Evolutionary conservation across 2,797 vertebrate genomes (phyloP), one percentile per base, ranked within the genome.

Genomic region (Micromesistius poutassou): DNA sequence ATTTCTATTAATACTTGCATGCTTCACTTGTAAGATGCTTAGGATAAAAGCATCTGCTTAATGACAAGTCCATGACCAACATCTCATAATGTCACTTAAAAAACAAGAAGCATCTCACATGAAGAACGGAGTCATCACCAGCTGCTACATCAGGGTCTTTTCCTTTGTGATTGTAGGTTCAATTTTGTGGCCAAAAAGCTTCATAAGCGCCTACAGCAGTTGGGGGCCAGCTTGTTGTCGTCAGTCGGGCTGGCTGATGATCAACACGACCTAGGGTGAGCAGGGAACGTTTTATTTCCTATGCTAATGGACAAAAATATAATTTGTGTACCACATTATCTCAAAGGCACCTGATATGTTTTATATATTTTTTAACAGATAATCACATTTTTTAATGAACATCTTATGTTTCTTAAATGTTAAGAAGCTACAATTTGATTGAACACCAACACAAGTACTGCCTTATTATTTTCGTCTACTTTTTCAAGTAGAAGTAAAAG

Each of bases 121-220:
- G 62, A 28, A 68, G 62, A 50, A 62, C 31, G 14, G 68, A 71
- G 25, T 71, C 70, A 33, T 33, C 16, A 10, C 30, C 6, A 71
- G 19, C 68, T 30, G 25, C 46, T 50, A 50, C 55, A 62, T 28
- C 62, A 28, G 5, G n/a, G 25, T 28, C n/a, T 68, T 68, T 68
- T 68, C 25, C 3, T 5, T 66, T 84, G 79, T 30, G 36, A 75
- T 74, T 74, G 0, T 33, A 99, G 98, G 92, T 99, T 98, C 87
- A 99, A 99, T 82, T 99, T 98, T 30, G 85, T 99, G 72, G 97
- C 96, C 0, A 99, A 99, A 93, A 99, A 99, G 85, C 94, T 99
- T 31, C 87, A 96, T 82, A 98, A 97, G 73, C 94, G 98, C 2
- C 91, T 99, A 1, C 79, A 90, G 30, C 97, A 98, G 89, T 94